Base-by-base conservation (phyloP, 2,797 vertebrate genomes). In the Hemibagrus guttatus region DNA sequence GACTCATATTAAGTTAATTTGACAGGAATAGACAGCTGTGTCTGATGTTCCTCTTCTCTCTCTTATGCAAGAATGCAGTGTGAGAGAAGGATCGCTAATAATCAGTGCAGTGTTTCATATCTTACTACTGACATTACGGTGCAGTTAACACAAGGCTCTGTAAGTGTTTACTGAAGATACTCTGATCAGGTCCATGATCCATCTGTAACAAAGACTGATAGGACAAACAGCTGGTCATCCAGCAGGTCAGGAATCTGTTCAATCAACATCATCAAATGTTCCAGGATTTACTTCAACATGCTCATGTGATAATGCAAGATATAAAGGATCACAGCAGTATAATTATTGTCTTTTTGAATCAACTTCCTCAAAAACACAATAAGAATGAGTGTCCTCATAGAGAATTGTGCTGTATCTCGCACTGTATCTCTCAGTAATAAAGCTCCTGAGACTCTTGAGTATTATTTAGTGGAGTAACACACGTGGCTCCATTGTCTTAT, bases 401-500 rank as follows among this genome's bases (percentile, higher is more conserved):
- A 17, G 1, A 61, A 5, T 23, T 26, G 21, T 9, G 12, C 23
- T 63, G 64, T 28, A 28, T 69, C 31, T 2, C 31, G 39, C 31
- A 39, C 6, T 39, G 8, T 4, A 42, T 46, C 6, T n/a, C 71
- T 49, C 21, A 23, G 16, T 12, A 39, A 31, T 46, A 31, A 19
- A 58, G 75, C 78, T 76, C 35, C 26, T 82, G 76, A 66, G 68
- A 81, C 84, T 64, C 6, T n/a, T 35, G 11, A 8, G 14, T 39
- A 61, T 84, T 46, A 81, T 87, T 84, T 56, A 31, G 68, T 66
- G 23, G 88, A 64, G 86, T 54, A 23, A 23, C 81, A 1, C 71
- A 86, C 66, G 87, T 86, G 54, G 90, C 89, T 89, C 92, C 90
- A 93, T 94, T 94, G 94, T 94, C 91, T 92, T 90, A 93, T 93